A percentile compares a stretch with the other conserved stretches of the same genome.
Evolutionary conservation across 2,113 vertebrate species (phyloP).

Genomic region (Mirza zaza): DNA sequence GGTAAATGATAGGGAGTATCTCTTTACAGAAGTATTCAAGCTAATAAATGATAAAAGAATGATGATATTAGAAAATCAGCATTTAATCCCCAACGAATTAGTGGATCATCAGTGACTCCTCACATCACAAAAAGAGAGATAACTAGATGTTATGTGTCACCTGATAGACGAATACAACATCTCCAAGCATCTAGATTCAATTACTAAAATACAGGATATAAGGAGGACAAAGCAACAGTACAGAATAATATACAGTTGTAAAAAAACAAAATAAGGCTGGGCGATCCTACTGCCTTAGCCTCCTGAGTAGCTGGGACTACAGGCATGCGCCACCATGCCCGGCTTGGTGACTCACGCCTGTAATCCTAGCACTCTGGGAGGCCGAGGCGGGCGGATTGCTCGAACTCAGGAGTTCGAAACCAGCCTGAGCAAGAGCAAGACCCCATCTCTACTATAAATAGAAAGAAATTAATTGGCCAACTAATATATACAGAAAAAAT

Average conservation of each 20-base stretch:
- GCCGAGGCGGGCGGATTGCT: too few species aligned
- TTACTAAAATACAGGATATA: slow-evolving; percentile 1
- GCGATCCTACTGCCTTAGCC: too few species aligned
- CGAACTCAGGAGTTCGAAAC: too few species aligned
- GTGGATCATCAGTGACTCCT: not conserved
- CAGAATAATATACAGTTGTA: not conserved
- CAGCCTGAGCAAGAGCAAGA: too few species aligned
- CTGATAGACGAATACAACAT: not conserved
- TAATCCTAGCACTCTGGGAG: too few species aligned
- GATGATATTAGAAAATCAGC: not conserved
- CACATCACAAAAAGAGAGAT: not conserved
- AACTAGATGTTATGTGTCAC: not conserved
- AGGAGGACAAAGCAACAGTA: not conserved
- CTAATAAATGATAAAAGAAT: slow-evolving; percentile 14
- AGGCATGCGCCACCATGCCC: too few species aligned
- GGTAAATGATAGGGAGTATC: not conserved
- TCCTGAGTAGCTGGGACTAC: too few species aligned
- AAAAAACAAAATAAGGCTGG: not conserved
- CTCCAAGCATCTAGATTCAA: not conserved
- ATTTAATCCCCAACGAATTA: not conserved
- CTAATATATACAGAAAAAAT: too few species aligned
- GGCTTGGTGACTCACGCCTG: too few species aligned
- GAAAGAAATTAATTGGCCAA: too few species aligned
- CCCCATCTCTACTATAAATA: too few species aligned
- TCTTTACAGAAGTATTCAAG: not conserved